Base-by-base conservation (phyloP, 2,113 vertebrate species). In the Pedetes capensis region DNA sequence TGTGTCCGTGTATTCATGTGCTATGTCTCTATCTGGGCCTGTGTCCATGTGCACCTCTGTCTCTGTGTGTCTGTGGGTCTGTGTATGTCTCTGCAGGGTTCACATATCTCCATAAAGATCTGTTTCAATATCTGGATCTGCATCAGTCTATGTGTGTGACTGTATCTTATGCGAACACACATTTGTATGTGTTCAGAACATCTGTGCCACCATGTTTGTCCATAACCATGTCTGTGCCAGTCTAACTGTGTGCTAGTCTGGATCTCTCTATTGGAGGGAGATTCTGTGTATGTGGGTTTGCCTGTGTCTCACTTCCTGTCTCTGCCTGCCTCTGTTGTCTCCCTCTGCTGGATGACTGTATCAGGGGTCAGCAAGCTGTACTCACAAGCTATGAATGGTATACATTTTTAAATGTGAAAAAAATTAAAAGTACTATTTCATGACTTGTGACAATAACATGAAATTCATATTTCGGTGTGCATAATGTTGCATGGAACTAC, bases 361-460 rank as follows among this genome's bases (percentile, higher is more conserved):
- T 83, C 49, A 85, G 61, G 57, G 55, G 37, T 91, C 44, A 86
- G 49, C 29, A 78, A 81, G 80, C 53, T 81, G 29, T n/a, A n/a
- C 69, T 59, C 22, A 34, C 49, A 39, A 91, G 18, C 66, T 92
- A 88, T 87, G 71, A 93, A 78, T 81, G 44, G 29, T 72, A 91
- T 93, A 93, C 32, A 84, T 84, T 92, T 96, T 95, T 87, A 76
- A 88, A 82, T 68, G 32, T 25, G 22, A 79, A 74, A 74, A 78
- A 79, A 66, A 80, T 81, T 22, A 72, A 81, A 95, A 49, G 37
- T 63, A 74, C 13, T 63, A 87, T 66, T 90, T 92, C 23, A 81
- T 79, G 68, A 88, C 66, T 94, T 9, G 4, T 83, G 34, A 89
- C 93, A 96, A 92, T 86, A 44, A 34, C 80, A 57, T 51, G 17